Conservation (phyloP, 2,797 vertebrate genomes). For the Pangasius krempfi region DNA sequence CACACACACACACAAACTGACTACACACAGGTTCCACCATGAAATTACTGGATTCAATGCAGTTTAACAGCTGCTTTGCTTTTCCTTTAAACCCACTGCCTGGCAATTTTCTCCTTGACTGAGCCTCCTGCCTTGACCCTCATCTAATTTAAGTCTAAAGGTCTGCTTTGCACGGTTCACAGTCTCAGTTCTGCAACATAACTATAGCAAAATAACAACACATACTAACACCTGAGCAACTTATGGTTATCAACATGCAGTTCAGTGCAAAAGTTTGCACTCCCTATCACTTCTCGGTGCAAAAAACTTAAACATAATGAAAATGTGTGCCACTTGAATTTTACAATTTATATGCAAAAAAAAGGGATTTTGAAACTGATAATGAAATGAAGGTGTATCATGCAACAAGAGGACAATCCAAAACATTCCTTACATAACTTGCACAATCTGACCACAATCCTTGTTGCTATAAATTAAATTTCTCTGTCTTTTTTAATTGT, state of each 20-base stretch:
- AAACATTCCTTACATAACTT: neutral
- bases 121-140: conserved; percentile 34
- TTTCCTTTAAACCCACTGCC: conserved; percentile 26
- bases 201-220: conserved; percentile 20
- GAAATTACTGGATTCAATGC: conserved; percentile 46
- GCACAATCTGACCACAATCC: neutral
- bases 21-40: conserved; percentile 15
- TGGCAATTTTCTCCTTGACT: conserved; percentile 44
- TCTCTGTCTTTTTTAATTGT: neutral
- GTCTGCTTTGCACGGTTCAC: conserved; percentile 31
- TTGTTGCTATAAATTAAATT: neutral
- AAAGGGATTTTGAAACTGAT: neutral
- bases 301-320: neutral
- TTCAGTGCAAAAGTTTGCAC: neutral
- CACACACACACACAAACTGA: conserved; percentile 23
- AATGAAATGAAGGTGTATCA: neutral
- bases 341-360: neutral
- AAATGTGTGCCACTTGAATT: neutral
- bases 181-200: neutral
- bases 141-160: conserved; percentile 36
- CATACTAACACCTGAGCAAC: neutral
- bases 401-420: neutral
- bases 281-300: neutral
- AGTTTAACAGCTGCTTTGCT: conserved; percentile 34
- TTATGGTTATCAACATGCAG: neutral